These are phyloP conservation scores for Arctopsyche grandis DNA, from an alignment of 1,140 invertebrate genomes.

Conservation along the genomic window DNA sequence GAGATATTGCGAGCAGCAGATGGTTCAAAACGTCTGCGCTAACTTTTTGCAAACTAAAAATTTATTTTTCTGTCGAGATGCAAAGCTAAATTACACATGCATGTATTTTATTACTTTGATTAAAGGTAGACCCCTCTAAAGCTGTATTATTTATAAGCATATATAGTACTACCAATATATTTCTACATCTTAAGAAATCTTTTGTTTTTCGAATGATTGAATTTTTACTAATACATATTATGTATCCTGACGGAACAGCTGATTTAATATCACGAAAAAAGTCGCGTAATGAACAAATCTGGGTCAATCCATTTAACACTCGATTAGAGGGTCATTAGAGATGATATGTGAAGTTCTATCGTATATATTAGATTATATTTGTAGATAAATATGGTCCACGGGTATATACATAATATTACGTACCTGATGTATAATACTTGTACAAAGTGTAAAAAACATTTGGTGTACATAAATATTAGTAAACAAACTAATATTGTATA, in stretches of 20 bases:
- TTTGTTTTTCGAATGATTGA: background rate
- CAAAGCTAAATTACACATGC: too few relatives aligned
- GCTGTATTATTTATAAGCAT: too few relatives aligned
- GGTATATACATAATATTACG: too few relatives aligned
- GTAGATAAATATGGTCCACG: too few relatives aligned
- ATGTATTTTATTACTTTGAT: too few relatives aligned
- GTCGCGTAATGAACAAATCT: background rate
- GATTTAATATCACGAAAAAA: background rate
- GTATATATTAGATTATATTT: too few relatives aligned
- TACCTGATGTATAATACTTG: too few relatives aligned
- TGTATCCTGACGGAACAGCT: background rate
- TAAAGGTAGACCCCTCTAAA: too few relatives aligned
- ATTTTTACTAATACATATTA: background rate
- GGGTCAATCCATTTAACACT: background rate
- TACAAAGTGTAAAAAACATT: too few relatives aligned
- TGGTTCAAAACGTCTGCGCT: constrained; percentile 9
- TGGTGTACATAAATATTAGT: too few relatives aligned
- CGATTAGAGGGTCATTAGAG: background rate
- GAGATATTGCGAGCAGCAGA: constrained; percentile 19
- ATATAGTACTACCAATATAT: background rate
- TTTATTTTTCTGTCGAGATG: constrained; percentile 12
- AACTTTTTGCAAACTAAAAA: constrained; percentile 19
- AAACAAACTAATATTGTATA: too few relatives aligned
- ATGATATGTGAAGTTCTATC: too few relatives aligned
- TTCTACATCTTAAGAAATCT: background rate